phyloP scores from a whole-genome alignment of 2,113 vertebrate genomes.

The Notothenia coriiceps region DNA sequence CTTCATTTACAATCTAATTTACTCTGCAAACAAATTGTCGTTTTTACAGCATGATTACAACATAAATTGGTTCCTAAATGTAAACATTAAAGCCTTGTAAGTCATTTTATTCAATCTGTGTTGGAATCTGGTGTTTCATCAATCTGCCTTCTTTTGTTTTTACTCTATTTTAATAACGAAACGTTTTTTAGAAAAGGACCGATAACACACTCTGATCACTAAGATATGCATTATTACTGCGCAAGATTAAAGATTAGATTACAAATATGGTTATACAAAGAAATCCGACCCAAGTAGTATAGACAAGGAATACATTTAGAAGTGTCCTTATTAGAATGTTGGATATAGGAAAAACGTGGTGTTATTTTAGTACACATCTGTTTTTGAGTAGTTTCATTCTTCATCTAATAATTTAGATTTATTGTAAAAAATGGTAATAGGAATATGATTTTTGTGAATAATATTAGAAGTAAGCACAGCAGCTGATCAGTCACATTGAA shows the following conservation, averaged over 20 bases:
- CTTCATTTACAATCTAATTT: not conserved
- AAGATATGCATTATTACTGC: not conserved
- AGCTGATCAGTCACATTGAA: not conserved
- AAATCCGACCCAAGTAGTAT: not conserved
- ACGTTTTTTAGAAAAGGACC: not conserved
- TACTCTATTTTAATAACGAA: not conserved
- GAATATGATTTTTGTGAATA: not conserved
- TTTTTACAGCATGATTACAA: not conserved
- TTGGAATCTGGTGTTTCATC: not conserved
- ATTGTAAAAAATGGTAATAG: too few relatives aligned
- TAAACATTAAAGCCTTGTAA: too few relatives aligned
- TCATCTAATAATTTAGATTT: not conserved
- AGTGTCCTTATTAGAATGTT: not conserved
- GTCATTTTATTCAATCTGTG: too few relatives aligned
- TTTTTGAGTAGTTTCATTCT: not conserved
- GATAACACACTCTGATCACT: not conserved
- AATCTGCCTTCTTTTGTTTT: not conserved
- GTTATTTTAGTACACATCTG: not conserved
- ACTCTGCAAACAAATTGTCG: not conserved
- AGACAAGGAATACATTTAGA: too few relatives aligned
- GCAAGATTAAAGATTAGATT: not conserved
- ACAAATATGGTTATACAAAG: not conserved
- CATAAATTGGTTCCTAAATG: not conserved
- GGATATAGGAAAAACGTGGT: not conserved
- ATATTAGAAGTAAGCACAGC: not conserved